phyloP scores from a whole-genome alignment of 2,888 invertebrate genomes.

The Stenotaenia linearis region DNA sequence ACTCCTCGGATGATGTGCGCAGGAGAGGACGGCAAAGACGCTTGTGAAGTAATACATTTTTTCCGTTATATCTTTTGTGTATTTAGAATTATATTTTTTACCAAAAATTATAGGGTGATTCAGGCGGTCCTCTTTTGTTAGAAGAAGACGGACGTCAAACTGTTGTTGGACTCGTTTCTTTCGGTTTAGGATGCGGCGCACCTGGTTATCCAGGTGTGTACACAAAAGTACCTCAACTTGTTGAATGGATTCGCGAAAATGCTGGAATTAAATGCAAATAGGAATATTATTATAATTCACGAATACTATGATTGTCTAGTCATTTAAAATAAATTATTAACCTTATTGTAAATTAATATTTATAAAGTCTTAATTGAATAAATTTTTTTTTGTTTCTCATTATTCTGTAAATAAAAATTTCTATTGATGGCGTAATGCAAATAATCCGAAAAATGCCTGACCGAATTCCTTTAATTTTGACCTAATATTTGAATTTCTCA shows the following conservation, averaged over 20 bases:
- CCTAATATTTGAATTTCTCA: too few relatives aligned
- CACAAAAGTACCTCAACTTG: slow-evolving; percentile 26
- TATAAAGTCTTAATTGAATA: too few relatives aligned
- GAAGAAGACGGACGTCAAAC: neutral
- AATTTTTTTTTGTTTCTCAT: too few relatives aligned
- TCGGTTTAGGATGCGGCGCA: slow-evolving; percentile 27
- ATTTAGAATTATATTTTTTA: neutral
- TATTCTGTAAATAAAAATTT: too few relatives aligned
- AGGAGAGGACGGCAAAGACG: slow-evolving; percentile 32
- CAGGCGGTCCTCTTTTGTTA: slow-evolving; percentile 27
- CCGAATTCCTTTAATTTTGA: too few relatives aligned
- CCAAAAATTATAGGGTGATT: slow-evolving; percentile 24
- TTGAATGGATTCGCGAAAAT: slow-evolving; percentile 28
- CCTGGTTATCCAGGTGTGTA: slow-evolving; percentile 31
- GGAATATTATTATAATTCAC: neutral
- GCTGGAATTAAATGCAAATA: slow-evolving; percentile 15
- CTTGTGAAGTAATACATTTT: slow-evolving; percentile 31
- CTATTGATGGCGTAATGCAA: too few relatives aligned
- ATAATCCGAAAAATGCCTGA: too few relatives aligned
- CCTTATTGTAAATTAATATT: too few relatives aligned
- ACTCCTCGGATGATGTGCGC: slow-evolving; percentile 31
- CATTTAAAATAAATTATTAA: neutral
- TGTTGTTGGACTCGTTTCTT: slow-evolving; percentile 30
- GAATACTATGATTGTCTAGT: neutral
- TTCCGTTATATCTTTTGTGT: too few relatives aligned